Evolutionary conservation across 2,797 vertebrate species (phyloP).

Genomic region (Lutjanus campechanus): DNA sequence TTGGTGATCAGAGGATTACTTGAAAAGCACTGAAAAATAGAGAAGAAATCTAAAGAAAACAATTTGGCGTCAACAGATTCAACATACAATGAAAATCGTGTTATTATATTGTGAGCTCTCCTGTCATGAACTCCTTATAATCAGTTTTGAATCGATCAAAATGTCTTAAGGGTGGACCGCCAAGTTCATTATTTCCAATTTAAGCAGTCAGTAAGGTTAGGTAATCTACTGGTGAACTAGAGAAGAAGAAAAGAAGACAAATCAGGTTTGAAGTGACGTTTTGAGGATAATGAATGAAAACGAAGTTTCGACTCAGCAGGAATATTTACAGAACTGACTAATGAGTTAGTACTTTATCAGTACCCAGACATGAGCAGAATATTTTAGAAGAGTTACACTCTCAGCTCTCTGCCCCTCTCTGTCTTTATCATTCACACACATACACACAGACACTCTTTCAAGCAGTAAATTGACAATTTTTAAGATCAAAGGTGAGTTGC

Average conservation of each 20-base stretch:
- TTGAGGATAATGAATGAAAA: constrained; percentile 17
- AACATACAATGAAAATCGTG: background rate
- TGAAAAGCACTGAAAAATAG: background rate
- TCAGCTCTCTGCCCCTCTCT: background rate
- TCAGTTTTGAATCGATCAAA: background rate
- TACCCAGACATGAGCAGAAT: constrained; percentile 27
- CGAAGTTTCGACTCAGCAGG: constrained; percentile 21
- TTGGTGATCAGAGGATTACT: background rate
- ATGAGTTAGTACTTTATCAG: constrained; percentile 47
- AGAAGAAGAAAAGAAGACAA: background rate
- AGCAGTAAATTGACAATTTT: constrained; percentile 65
- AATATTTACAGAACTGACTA: constrained; percentile 49
- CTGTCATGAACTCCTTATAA: background rate
- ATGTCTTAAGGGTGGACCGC: background rate
- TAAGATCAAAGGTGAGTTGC: constrained; percentile 69
- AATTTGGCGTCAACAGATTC: background rate
- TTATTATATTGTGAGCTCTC: background rate
- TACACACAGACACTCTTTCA: constrained; percentile 33
- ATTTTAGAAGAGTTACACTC: constrained; percentile 36
- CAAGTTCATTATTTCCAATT: constrained; percentile 17
- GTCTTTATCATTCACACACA: constrained; percentile 22
- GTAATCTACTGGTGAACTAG: constrained; percentile 16
- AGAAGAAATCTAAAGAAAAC: background rate
- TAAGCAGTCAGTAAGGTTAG: constrained; percentile 9
- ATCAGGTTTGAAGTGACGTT: constrained; percentile 2